Conservation (phyloP, 1,140 invertebrate genomes). For the Hypsibius dujardini region DNA sequence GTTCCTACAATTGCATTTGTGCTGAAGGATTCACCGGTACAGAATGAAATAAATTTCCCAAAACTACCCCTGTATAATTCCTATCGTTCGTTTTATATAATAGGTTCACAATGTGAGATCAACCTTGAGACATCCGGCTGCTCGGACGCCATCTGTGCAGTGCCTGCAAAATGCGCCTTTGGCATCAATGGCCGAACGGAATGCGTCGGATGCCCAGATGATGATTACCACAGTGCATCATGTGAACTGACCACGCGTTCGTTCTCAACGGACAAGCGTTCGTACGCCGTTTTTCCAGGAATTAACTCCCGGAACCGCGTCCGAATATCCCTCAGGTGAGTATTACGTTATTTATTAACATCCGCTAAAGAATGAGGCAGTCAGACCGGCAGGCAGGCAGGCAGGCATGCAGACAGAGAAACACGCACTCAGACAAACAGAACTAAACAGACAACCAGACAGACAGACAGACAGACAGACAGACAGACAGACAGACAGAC, state of each 20-base stretch:
- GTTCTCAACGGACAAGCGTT: not conserved
- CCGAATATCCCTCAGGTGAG: not conserved
- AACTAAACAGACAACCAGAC: no score
- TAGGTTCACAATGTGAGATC: constrained; percentile 64
- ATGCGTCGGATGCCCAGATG: constrained; percentile 4
- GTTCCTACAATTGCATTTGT: no score
- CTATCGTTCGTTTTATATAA: constrained; percentile 29
- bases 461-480: no score
- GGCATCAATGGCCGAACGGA: constrained; percentile 15
- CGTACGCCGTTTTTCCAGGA: not conserved
- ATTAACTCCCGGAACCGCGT: not conserved
- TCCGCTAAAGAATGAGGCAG: no score
- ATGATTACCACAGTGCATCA: not conserved
- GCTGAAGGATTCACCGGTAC: no score
- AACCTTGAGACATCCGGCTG: constrained; percentile 48
- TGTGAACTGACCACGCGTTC: constrained; percentile 4
- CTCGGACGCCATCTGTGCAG: constrained; percentile 34
- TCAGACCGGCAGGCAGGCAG: no score
- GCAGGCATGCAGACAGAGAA: no score
- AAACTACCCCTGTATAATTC: constrained; percentile 33
- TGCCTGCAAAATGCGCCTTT: constrained; percentile 27
- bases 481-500: no score
- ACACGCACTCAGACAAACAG: no score
- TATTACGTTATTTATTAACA: not conserved
- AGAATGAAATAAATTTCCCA: constrained; percentile 67